Percentiles rank a stretch among this genome's conserved stretches.
Conservation (phyloP, 2,888 invertebrate genomes). For the Eremobia ochroleuca region DNA sequence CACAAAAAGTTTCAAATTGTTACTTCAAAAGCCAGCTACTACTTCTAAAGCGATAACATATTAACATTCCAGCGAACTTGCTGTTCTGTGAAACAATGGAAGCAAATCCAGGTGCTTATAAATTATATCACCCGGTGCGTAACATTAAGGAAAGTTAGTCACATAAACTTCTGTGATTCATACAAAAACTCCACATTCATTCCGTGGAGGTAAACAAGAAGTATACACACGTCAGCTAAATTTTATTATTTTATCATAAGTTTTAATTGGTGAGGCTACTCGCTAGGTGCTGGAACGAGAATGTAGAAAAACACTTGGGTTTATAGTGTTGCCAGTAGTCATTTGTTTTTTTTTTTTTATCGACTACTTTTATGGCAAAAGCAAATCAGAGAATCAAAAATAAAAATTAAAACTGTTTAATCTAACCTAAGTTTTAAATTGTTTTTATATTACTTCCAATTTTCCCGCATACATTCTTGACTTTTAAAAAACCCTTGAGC, state of each 20-base stretch:
- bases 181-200: constrained; percentile 50
- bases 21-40: constrained; percentile 2
- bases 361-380: too few relatives aligned
- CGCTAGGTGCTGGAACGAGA: neutral
- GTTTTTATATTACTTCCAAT: too few relatives aligned
- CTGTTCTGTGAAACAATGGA: constrained; percentile 47
- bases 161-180: constrained; percentile 61
- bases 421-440: too few relatives aligned
- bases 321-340: constrained; percentile 1
- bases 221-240: constrained; percentile 38
- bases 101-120: constrained; percentile 56
- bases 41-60: constrained; percentile 28
- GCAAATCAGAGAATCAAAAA: too few relatives aligned
- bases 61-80: constrained; percentile 35
- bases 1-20: constrained; percentile 1
- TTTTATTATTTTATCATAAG: constrained; percentile 40
- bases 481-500: neutral
- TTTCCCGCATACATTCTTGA: neutral
- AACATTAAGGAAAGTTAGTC: constrained; percentile 58
- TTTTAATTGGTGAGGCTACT: constrained; percentile 39
- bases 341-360: neutral
- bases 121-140: constrained; percentile 58
- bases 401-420: too few relatives aligned
- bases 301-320: neutral
- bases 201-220: constrained; percentile 35